Evolutionary conservation across 1,140 invertebrate genomes (phyloP), one percentile per base, ranked within the genome.

Genomic region (Ylistrum balloti): DNA sequence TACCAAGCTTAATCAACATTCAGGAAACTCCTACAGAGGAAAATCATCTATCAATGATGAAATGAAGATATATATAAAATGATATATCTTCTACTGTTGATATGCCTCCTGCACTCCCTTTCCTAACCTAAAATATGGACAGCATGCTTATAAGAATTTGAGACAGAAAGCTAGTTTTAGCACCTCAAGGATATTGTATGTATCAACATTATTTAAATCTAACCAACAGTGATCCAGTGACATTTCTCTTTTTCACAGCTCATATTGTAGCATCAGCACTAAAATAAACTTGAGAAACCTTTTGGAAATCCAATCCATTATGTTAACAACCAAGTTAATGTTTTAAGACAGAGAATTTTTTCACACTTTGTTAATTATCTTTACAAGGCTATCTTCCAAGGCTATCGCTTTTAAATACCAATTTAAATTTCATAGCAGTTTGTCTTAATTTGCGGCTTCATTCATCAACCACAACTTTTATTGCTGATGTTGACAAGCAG

Each of bases 331-430:
- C 5, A 28, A 74, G 56, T 74, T 1, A 17, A n/a, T 74, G 56
- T 28, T 74, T 74, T 74, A 74, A 74, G 56, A 74, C n/a, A 5
- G 56, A 28, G n/a, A 28, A 74, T 74, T 74, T 74, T 74, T 74
- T n/a, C 56, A 74, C 15, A n/a, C 28, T 74, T 22, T 28, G n/a
- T 74, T 74, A 74, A 74, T 74, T 28, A n/a, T 17, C 5, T 74
- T 74, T 74, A 74, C 56, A 74, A 74, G 56, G 56, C 56, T 74
- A 74, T 74, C 28, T 74, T 74, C n/a, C 56, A 74, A 74, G 56
- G 56, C 17, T 74, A 17, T 17, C 28, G 56, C 22, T 28, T 74
- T 74, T n/a, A 74, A 74, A 74, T 11, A 74, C 56, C 56, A 74
- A 74, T 28, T 74, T 74, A 28, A 74, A 74, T 74, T 74, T 74